Base-by-base conservation (phyloP, 2,888 invertebrate genomes). In the Agonopterix alstromeriana region DNA sequence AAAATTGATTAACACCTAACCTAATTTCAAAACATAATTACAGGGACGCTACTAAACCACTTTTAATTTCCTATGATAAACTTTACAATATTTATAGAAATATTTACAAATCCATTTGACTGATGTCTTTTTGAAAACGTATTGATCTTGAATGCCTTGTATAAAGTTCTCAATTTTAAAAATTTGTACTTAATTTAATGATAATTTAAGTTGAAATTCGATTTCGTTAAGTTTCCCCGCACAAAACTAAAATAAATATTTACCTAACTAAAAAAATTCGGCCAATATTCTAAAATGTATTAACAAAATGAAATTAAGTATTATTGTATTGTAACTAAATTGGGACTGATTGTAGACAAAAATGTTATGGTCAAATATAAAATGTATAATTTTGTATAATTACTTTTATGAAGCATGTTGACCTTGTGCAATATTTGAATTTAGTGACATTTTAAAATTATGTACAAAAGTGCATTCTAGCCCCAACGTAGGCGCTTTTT, bases 51-150 rank as follows among this genome's bases (percentile, higher is more conserved):
- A 27, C 27, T 27, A 27, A 27, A 27, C 27, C 27, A 27, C 27
- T 27, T 27, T 27, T 27, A 27, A 27, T 27, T 27, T 27, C 27
- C 38, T 38, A 38, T 38, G 1, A 10, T 3, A n/a, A 10, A 8
- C 38, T n/a, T 38, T n/a, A 10, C 38, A 38, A 38, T 38, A 38
- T 38, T 38, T 38, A 38, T 38, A 38, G 10, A 27, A 27, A 52
- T 46, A 42, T 53, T 51, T 53, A 48, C 53, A 57, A 59, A 67
- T 68, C 71, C 73, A 73, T 74, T 75, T 70, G 76, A 71, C 73
- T 74, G 58, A 50, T 11, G 27, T 27, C 27, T 27, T 27, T 27
- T 27, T 27, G 27, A 27, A 27, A 27, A 27, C 27, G 27, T 27
- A 27, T 27, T 42, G 8, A 45, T 36, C 11, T 35, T 7, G 38